phyloP scores from a whole-genome alignment of 2,113 vertebrate genomes.

The Spheniscus mendiculus region DNA sequence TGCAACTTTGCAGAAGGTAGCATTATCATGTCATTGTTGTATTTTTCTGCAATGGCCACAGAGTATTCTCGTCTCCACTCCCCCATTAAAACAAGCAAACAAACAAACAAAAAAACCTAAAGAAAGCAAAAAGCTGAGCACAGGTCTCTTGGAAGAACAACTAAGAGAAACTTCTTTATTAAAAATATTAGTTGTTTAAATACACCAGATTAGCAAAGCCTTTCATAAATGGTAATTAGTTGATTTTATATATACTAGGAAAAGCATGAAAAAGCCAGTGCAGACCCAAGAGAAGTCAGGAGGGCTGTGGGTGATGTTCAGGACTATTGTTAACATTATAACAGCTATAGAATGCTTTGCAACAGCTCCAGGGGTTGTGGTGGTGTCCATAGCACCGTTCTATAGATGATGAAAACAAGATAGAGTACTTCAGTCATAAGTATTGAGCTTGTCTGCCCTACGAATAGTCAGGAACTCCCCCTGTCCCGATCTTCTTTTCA shows the following conservation, averaged over 20 bases:
- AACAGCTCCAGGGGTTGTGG: neutral
- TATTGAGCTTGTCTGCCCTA: neutral
- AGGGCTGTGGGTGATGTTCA: neutral
- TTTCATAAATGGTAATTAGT: neutral
- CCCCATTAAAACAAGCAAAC: neutral
- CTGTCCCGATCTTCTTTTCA: neutral
- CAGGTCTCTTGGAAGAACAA: neutral
- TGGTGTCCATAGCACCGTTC: neutral
- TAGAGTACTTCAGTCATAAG: neutral
- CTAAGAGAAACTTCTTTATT: neutral
- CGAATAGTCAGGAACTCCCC: neutral
- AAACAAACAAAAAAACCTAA: neutral
- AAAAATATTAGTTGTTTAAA: neutral
- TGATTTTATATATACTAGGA: neutral
- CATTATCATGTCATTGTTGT: neutral
- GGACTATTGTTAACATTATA: neutral
- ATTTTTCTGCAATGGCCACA: neutral
- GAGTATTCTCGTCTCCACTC: neutral
- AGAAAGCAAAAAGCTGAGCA: neutral
- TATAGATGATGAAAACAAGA: neutral
- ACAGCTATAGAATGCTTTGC: neutral
- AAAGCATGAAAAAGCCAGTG: neutral
- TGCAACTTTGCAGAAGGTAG: neutral
- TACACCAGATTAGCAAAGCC: neutral
- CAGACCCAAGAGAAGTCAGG: neutral